Percentiles rank a stretch among this genome's conserved stretches.
Evolutionary conservation across 2,888 invertebrate species (phyloP).

Genomic region (Pherbina coryleti): DNA sequence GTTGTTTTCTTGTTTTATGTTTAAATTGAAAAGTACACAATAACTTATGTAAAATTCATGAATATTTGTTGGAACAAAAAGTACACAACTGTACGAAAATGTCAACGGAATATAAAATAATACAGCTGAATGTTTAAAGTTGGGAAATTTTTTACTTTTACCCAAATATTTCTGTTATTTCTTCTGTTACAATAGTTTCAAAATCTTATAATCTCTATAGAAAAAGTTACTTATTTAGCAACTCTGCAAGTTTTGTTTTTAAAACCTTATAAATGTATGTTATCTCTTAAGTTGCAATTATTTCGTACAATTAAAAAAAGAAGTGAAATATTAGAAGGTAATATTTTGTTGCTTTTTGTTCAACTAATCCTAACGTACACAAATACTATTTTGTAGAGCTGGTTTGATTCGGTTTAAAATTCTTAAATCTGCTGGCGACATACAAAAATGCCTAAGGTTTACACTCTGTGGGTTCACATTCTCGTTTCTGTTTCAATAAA

Average conservation of each 20-base stretch:
- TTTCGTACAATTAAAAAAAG: background rate
- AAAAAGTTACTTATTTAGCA: background rate
- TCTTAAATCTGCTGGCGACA: background rate
- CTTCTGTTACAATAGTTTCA: background rate
- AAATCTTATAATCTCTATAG: background rate
- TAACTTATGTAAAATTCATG: slow-evolving; percentile 24
- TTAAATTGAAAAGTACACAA: slow-evolving; percentile 15
- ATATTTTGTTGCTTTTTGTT: slow-evolving; percentile 1
- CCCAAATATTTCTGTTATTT: background rate
- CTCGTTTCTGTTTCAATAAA: slow-evolving; percentile 2
- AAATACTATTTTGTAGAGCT: slow-evolving; percentile 19
- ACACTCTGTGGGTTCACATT: slow-evolving; percentile 17
- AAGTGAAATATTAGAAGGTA: background rate
- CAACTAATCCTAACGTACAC: slow-evolving; percentile 13
- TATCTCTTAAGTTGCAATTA: slow-evolving; percentile 6
- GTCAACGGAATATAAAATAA: background rate
- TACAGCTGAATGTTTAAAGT: too few relatives aligned
- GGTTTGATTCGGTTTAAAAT: slow-evolving; percentile 11
- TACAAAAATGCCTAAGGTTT: slow-evolving; percentile 32
- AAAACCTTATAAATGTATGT: background rate
- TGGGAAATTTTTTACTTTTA: background rate
- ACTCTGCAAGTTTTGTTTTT: background rate
- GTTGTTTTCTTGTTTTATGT: background rate
- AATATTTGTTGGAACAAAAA: background rate
- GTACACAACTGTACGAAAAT: slow-evolving; percentile 5